Evolutionary conservation across 2,113 vertebrate species (phyloP).

Genomic region (Macaca mulatta): DNA sequence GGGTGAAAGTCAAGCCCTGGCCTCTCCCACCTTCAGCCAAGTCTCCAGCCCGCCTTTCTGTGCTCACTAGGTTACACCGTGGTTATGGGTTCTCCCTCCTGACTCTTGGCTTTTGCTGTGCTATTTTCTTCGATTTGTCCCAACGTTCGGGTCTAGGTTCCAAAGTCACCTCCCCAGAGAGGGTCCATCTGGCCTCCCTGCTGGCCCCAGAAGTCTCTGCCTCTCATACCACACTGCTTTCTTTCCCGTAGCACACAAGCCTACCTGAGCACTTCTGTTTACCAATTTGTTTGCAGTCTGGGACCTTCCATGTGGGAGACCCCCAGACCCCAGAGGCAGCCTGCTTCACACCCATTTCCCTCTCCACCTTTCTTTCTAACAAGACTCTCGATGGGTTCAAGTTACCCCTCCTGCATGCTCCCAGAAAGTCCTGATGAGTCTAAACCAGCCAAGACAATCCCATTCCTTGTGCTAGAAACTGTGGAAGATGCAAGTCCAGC

Average conservation of each 20-base stretch:
- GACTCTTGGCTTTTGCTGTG: background rate
- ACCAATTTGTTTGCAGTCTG: background rate
- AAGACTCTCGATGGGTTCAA: background rate
- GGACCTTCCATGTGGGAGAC: background rate
- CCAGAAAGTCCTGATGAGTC: background rate
- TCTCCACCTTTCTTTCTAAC: background rate
- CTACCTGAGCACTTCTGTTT: background rate
- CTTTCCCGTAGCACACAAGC: background rate
- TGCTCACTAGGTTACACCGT: accelerated
- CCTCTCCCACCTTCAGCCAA: background rate
- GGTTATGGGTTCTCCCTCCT: background rate
- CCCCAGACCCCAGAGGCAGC: background rate
- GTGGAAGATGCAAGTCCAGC: too few relatives aligned
- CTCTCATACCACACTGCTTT: background rate
- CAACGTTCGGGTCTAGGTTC: background rate
- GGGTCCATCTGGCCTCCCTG: too few relatives aligned
- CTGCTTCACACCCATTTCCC: too few relatives aligned
- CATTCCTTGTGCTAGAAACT: accelerated
- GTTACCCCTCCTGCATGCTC: background rate
- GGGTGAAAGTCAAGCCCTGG: background rate
- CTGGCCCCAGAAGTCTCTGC: accelerated
- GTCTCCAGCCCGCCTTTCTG: background rate
- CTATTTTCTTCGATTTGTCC: background rate
- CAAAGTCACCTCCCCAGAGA: background rate
- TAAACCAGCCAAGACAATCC: too few relatives aligned